Evolutionary conservation across 1,140 invertebrate genomes (phyloP).

Genomic region (Ooceraea biroi): DNA sequence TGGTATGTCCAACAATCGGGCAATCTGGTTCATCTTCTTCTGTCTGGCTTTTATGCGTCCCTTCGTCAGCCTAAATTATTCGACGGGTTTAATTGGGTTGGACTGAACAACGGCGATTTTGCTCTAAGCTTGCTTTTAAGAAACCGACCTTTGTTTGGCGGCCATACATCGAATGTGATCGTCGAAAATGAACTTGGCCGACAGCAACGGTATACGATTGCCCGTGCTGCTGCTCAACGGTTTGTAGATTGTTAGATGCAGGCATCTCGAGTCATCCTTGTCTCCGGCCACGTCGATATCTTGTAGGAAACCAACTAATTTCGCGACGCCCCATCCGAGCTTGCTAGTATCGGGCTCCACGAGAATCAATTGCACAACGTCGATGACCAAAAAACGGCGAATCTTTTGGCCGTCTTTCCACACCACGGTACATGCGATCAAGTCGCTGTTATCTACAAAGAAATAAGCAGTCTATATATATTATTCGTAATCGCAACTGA

Average conservation of each 20-base stretch:
- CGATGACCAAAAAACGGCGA: conserved; percentile 97
- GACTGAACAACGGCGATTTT: conserved; percentile 30
- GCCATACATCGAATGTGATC: conserved; percentile 99
- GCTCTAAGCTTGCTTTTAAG: background rate
- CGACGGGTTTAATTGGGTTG: conserved; percentile 3
- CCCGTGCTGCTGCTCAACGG: conserved; percentile 88
- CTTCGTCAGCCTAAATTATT: conserved; percentile 89
- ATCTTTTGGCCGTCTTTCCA: conserved; percentile 96
- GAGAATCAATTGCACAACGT: conserved; percentile 96
- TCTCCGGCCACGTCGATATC: conserved; percentile 95
- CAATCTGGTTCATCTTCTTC: conserved; percentile 98
- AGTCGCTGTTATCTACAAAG: conserved; percentile 96
- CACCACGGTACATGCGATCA: conserved; percentile 97
- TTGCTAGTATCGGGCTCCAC: conserved; percentile 97
- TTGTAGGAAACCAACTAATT: conserved; percentile 95
- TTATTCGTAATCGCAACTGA: background rate
- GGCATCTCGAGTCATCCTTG: conserved; percentile 97
- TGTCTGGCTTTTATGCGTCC: conserved; percentile 97
- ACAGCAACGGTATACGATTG: conserved; percentile 92
- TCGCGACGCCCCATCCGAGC: conserved; percentile 98
- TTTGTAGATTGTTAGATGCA: conserved; percentile 97
- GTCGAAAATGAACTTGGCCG: conserved; percentile 98
- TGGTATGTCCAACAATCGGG: conserved; percentile 94
- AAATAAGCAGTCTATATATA: conserved; percentile 46
- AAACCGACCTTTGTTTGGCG: conserved; percentile 93